Conservation (phyloP, 1,140 invertebrate species). For the Hycleus cichorii region DNA sequence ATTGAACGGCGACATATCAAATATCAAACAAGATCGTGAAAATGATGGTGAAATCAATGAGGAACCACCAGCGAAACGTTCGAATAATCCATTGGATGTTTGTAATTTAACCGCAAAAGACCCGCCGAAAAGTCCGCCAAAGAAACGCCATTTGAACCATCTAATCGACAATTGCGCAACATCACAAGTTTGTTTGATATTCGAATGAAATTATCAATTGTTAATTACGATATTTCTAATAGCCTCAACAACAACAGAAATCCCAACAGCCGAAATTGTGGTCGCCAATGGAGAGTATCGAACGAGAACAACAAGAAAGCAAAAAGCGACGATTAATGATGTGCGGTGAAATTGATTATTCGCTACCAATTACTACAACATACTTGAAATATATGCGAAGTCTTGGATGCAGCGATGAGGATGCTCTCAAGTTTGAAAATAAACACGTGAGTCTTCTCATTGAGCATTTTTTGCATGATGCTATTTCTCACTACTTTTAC, state of each 20-base stretch:
- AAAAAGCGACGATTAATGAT: conserved; percentile 19
- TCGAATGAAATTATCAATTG: too few species aligned
- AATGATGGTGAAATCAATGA: background rate
- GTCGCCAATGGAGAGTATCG: conserved; percentile 42
- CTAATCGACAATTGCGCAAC: background rate
- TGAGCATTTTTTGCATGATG: conserved; percentile 35
- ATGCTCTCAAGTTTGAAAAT: conserved; percentile 52
- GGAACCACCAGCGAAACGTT: conserved; percentile 32
- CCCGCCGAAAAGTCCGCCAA: conserved; percentile 46
- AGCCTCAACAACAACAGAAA: background rate
- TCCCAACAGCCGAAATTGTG: conserved; percentile 39
- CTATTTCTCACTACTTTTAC: conserved; percentile 26
- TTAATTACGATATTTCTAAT: background rate
- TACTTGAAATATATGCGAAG: conserved; percentile 74
- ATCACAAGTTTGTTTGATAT: conserved; percentile 21
- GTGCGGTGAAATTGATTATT: conserved; percentile 61
- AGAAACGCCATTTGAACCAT: conserved; percentile 38
- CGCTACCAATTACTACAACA: conserved; percentile 76
- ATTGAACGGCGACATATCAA: background rate
- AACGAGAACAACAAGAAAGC: conserved; percentile 35
- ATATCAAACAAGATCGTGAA: background rate
- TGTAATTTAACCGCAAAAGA: conserved; percentile 60
- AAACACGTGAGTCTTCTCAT: conserved; percentile 38
- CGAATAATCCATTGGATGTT: conserved; percentile 55
- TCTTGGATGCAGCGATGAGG: conserved; percentile 52